Evolutionary conservation across 2,113 vertebrate genomes (phyloP), one percentile per base, ranked within the genome.

Genomic region (Phaethon lepturus): DNA sequence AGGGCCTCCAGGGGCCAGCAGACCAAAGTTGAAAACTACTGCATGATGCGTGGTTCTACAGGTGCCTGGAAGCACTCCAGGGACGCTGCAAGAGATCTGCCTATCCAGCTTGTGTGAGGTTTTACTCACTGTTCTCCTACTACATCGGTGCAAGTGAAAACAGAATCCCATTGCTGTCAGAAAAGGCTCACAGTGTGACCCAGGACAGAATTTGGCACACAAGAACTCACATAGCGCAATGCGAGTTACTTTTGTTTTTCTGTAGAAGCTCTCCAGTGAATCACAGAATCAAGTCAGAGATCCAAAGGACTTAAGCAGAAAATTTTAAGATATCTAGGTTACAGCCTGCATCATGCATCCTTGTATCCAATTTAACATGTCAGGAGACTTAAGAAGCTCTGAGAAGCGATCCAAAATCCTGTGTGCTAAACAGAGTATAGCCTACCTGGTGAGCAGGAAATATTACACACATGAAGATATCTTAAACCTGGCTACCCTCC

Each of bases 401-500:
- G 29, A 69, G 86, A 92, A 84, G 23, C 3, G 12, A 86, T 53
- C 49, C 52, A 72, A 95, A 92, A 87, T 56, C 26, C 53, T n/a
- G 53, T 31, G 18, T n/a, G 52, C 69, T 72, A 24, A 89, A 75
- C 60, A 82, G 15, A 3, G 62, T 16, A 26, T 17, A 89, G 87
- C 50, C 11, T 17, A 75, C 20, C 49, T 50, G 8, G 49, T 40
- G 40, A 82, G 24, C 44, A 71, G 56, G 56, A 89, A 87, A 53
- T 17, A 53, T 26, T 75, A 45, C 4, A 7, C 40, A 86, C 29
- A 64, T 40, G 2, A 90, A 14, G 12, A 15, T 5, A 33, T 56
- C 94, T 90, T 45, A 80, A 88, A 92, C 49, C 63, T 83, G 90
- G 45, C 81, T 93, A 35, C 33, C 15, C 28, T 85, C 78, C 78